Evolutionary conservation across 2,888 invertebrate genomes (phyloP), one percentile per base, ranked within the genome.

Genomic region (Hypercompe scribonia): DNA sequence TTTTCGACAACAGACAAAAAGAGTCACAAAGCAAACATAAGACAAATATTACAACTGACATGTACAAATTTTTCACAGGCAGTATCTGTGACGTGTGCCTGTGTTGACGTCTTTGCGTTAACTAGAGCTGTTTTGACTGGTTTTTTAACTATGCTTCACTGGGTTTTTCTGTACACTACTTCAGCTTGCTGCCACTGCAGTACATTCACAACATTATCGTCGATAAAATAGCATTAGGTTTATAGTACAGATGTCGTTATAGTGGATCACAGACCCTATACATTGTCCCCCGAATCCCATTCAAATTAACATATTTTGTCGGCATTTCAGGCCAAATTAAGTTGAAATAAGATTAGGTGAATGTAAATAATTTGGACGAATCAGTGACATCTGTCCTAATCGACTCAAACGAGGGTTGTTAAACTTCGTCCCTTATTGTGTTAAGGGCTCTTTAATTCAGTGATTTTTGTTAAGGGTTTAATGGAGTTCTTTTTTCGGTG

Each of bases 271-370:
- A 36, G 11, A 42, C 81, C 34, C 75, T 31, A 70, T 58, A 24
- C 33, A 73, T 79, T 82, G 86, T 84, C 83, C 82, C 75, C 80
- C 66, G 81, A 87, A 84, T 88, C 88, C 87, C 78, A 84, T 86
- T 79, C 73, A 82, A 90, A 90, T 91, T 91, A 90, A 90, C 90
- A 91, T 91, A 91, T 90, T 91, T 89, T 88, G 89, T 77, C 75
- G 84, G 81, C 84, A 90, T 86, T 89, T 88, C 82, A 81, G 82
- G 70, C 78, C 81, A 84, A 88, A 90, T 90, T 88, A 88, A 90
- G 87, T 89, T 87, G 81, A 87, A 90, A 89, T 88, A 88, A 88
- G 89, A 90, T 90, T 89, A 87, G 88, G 89, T 87, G 84, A 79
- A 86, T 85, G 87, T 86, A 88, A 90, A 89, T 88, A 90, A 89